Evolutionary conservation across 92 coral and sea anemone species (phyloP).

Genomic region (Zoanthus sansibaricus): DNA sequence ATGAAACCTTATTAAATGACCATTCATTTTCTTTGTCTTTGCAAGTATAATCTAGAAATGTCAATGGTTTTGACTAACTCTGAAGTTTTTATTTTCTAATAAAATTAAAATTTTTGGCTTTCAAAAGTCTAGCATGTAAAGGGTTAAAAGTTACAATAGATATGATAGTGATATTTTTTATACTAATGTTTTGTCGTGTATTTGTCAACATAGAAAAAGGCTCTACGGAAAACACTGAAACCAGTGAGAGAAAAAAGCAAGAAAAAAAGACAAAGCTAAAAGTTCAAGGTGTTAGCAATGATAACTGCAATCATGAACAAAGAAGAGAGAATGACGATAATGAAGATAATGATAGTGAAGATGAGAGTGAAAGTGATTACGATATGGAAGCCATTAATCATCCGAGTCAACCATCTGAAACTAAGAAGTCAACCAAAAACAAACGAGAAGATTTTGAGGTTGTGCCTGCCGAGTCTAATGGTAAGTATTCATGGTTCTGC

Average conservation of each 20-base stretch:
- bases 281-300: background rate
- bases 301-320: background rate
- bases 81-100: too few species aligned
- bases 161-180: too few species aligned
- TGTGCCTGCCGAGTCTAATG: conserved; percentile 76
- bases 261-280: conserved; percentile 8
- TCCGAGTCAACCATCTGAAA: conserved; percentile 29
- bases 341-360: conserved; percentile 49
- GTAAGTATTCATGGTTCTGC: conserved; percentile 28
- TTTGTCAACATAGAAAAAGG: conserved; percentile 4
- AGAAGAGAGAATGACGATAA: background rate
- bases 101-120: too few species aligned
- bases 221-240: background rate
- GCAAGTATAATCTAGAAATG: too few species aligned
- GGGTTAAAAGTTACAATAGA: too few species aligned
- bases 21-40: too few species aligned
- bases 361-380: conserved; percentile 81
- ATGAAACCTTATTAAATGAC: too few species aligned
- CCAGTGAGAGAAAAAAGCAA: background rate
- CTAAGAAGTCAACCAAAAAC: conserved; percentile 33
- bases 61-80: too few species aligned
- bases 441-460: conserved; percentile 82
- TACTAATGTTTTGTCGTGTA: background rate
- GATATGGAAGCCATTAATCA: conserved; percentile 61
- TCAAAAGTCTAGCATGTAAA: too few species aligned